Evolutionary conservation across 2,113 vertebrate genomes (phyloP).

Genomic region (Barbus barbus): DNA sequence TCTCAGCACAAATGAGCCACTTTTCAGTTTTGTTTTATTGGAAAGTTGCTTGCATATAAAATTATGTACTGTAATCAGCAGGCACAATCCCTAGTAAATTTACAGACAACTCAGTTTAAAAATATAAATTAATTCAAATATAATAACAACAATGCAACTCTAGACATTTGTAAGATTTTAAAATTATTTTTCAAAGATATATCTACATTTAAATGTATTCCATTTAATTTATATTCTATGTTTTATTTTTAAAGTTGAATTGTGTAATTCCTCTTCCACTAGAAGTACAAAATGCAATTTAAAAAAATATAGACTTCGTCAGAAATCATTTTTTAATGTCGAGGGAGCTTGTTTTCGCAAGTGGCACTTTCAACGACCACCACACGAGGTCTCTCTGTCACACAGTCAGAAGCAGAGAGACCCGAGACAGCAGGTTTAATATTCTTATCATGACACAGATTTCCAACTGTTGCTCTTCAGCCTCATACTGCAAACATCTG

Average conservation of each 20-base stretch:
- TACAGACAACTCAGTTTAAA: not conserved
- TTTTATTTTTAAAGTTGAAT: not conserved
- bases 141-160: not conserved
- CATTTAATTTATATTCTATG: not conserved
- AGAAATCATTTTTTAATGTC: not conserved
- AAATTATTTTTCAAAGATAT: no score
- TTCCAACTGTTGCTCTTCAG: conserved; percentile 45
- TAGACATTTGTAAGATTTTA: not conserved
- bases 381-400: conserved; percentile 43
- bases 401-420: conserved; percentile 4
- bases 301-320: not conserved
- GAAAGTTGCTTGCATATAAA: not conserved
- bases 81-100: not conserved
- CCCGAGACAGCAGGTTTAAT: conserved; percentile 18
- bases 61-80: not conserved
- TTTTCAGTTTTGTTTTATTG: no score
- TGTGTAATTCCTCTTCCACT: not conserved
- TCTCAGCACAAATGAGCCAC: not conserved
- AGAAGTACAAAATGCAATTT: not conserved
- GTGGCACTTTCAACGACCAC: not conserved
- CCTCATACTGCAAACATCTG: conserved; percentile 25
- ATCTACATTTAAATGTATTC: not conserved
- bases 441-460: conserved; percentile 29
- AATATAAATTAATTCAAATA: not conserved
- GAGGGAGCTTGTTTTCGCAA: not conserved